Evolutionary conservation across 2,113 vertebrate genomes (phyloP), one percentile per base, ranked within the genome.

Genomic region (Antigone vipio): DNA sequence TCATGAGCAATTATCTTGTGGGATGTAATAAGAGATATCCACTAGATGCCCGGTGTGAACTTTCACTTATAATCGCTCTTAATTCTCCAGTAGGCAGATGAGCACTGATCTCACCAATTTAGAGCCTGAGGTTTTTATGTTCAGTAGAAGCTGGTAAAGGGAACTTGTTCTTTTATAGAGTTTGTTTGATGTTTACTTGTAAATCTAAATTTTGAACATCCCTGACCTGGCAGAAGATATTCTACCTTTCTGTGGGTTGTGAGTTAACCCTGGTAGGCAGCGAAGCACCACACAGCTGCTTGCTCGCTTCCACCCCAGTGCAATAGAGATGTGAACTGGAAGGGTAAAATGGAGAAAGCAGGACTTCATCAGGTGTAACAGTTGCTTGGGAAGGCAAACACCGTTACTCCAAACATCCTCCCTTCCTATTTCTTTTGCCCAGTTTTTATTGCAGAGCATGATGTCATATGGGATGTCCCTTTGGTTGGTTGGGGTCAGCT

Each of bases 1-100:
- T 96, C 77, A 85, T 94, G 92, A 95, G 92, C 94, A 97, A 95
- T 97, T 96, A 94, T 95, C 91, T 92, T 53, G 24, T 74, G 91
- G 86, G 94, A 60, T 92, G 88, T 60, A 96, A 77, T 71, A 81
- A 63, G 80, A 88, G 81, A 80, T 23, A 76, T 30, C 66, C 66
- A 79, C 49, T 64, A 76, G 77, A 73, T 95, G 86, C 92, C 77
- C 94, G 82, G 58, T 81, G 74, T 96, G 96, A 92, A 91, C 89
- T 93, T 95, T 60, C 58, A 56, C 76, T 95, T 82, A 55, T 35
- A 87, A 79, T 96, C 89, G 53, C 29, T 93, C 77, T 40, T 50
- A 88, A 89, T 95, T 97, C 77, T 89, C 74, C 86, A 71, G 45
- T 79, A 89, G 82, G 62, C 84, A 89, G 60, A 75, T 18, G 17